Evolutionary conservation across 2,797 vertebrate genomes (phyloP), one percentile per base, ranked within the genome.

Genomic region (Sebastes hubbsi): DNA sequence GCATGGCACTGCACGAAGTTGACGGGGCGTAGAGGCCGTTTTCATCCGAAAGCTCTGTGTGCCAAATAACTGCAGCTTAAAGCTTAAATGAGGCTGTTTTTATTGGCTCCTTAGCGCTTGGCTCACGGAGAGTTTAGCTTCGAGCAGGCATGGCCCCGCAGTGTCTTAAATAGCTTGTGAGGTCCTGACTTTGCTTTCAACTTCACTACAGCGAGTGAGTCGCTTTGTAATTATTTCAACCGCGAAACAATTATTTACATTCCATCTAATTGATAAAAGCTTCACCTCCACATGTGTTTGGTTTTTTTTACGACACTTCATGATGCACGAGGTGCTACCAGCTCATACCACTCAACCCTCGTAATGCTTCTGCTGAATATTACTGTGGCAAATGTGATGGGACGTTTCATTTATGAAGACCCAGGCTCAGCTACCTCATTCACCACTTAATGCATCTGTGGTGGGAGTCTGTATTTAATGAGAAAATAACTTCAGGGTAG

Each of bases 131-230:
- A 81, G 90, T 88, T 88, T 78, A 84, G 80, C 78, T 78, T 78
- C 27, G 72, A 86, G 77, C 79, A 87, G 82, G 77, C 88, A 87
- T 68, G 38, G 82, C 87, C 87, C 84, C 25, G 34, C 74, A 71
- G 91, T 83, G 86, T 90, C 82, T 91, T 88, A 87, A 92, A 90
- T 81, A 90, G 86, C 88, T 80, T 90, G 83, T 90, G 87, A 89
- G 88, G 89, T 89, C 85, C 84, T 66, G 61, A 86, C 77, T 86
- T 60, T 68, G 55, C 86, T 89, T 87, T 86, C 70, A 92, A 88
- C 80, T 84, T 82, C 58, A 65, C 69, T 8, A 42, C 14, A 49
- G 52, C 58, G 77, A 92, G 81, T 25, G 72, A 65, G 70, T 68
- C 59, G 7, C 68, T 83, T 75, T 85, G 87, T 80, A 83, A 93